Evolutionary conservation across 2,888 invertebrate species (phyloP), one percentile per base, ranked within the genome.

Genomic region (Ophion ellenae): DNA sequence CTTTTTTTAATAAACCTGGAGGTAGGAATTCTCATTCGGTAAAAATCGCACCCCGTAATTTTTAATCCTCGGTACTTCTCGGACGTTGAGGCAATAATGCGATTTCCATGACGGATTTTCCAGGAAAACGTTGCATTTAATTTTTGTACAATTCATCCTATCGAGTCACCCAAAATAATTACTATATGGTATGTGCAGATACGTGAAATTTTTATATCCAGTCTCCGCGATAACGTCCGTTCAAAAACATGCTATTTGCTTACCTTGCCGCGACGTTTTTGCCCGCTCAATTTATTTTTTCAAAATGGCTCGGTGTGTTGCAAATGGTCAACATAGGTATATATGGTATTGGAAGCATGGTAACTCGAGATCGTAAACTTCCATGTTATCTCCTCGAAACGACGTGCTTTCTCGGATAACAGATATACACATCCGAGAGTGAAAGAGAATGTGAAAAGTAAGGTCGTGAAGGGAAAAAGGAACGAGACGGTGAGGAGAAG

Each of bases 361-460:
- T 53, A 53, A 53, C 53, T 53, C 53, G 17, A 53, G 73, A 80
- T 73, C 80, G 66, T 80, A 80, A 80, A 80, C 66, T 81, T 67
- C 74, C 59, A 67, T 74, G 81, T 74, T 74, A 81, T 74, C 74
- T 66, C 53, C 59, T 67, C 57, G 73, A 45, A 81, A 81, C 80
- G 73, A 81, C 80, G 57, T 80, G 66, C 80, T 53, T 53, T 80
- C 73, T n/a, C 10, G 67, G 74, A 20, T 59, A 81, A 59, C 66
- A 36, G 24, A 74, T 45, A 53, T n/a, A 40, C 74, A 32, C 59
- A 53, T 53, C 53, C 53, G 17, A 66, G 74, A 59, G 59, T 45
- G 67, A 59, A 32, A 20, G 24, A 66, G 45, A 40, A 63, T 47
- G 57, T 73, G 45, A 59, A 36, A 74, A 81, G 73, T 74, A 28